A percentile compares a stretch with the other conserved stretches of the same genome.
Evolutionary conservation across 2,113 vertebrate genomes (phyloP).

Genomic region (Theristicus caerulescens): DNA sequence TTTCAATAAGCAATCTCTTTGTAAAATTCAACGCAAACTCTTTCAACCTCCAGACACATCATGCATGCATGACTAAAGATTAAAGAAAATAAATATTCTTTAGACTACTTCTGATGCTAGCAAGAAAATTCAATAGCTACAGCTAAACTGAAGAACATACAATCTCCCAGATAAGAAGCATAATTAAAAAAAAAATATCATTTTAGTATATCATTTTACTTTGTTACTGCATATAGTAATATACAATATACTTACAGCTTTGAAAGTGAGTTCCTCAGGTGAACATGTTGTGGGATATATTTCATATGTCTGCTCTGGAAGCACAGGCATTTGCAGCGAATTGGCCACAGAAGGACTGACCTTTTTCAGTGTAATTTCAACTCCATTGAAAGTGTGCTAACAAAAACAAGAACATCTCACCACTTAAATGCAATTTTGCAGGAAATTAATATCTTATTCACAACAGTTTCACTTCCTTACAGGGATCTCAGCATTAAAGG

Average conservation of each 20-base stretch:
- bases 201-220: not conserved
- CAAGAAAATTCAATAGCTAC: not conserved
- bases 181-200: not conserved
- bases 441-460: not conserved
- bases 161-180: not conserved
- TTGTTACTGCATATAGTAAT: not conserved
- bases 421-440: not conserved
- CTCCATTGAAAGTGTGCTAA: constrained; percentile 44
- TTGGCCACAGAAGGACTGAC: not conserved
- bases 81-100: not conserved
- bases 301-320: not conserved
- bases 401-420: not conserved
- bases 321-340: not conserved
- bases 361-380: constrained; percentile 49
- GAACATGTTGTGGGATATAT: not conserved
- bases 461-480: not conserved
- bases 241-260: constrained; percentile 31
- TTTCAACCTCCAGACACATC: not conserved
- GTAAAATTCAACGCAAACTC: not conserved
- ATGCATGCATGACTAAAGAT: not conserved
- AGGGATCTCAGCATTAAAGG: not conserved
- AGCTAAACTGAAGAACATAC: not conserved
- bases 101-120: not conserved
- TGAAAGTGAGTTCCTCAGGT: not conserved
- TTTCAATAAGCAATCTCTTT: not conserved